Evolutionary conservation across 2,888 invertebrate species (phyloP), one percentile per base, ranked within the genome.

Genomic region (Scrobipalpa costella): DNA sequence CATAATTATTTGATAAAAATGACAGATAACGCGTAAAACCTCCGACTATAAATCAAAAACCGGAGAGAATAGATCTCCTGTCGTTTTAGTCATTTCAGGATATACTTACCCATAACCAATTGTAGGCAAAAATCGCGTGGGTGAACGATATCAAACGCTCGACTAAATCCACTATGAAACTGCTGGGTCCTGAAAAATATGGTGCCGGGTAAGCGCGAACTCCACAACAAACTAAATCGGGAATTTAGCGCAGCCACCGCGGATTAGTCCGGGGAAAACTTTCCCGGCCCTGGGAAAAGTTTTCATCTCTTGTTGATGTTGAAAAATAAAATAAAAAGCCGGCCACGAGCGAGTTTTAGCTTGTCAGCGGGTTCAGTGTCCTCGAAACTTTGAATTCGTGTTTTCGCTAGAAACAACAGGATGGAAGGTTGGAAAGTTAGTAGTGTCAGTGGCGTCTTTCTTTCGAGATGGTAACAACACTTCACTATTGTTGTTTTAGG

Each of bases 251-350:
- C 79, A 76, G 78, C 79, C 77, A 78, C 82, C 75, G 73, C 75
- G 77, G 90, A 90, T 90, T 90, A 90, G 85, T 79, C 78, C 78
- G 77, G 77, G 80, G 84, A 80, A 81, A 90, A 88, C 80, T 88
- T 85, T 75, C 70, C 73, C 72, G 71, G 69, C 74, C 78, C 71
- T 78, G 68, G 66, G 70, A 86, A 90, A 86, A 90, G 85, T 89
- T 89, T 85, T 84, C 88, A 86, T 84, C 88, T 86, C 83, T 81
- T 85, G 85, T 85, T 85, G 83, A 84, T 83, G 85, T 80, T 78
- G 77, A 77, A 80, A 80, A 83, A 82, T 77, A 83, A 75, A 81
- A 83, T 55, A 55, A 55, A 55, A 55, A 15, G 15, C n/a, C 9
- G 33, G 34, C n/a, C 5, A 15, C 7, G 33, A n/a, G 34, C 55